Base-by-base conservation (phyloP, 1,140 invertebrate genomes). In the Paracyclopina nana region DNA sequence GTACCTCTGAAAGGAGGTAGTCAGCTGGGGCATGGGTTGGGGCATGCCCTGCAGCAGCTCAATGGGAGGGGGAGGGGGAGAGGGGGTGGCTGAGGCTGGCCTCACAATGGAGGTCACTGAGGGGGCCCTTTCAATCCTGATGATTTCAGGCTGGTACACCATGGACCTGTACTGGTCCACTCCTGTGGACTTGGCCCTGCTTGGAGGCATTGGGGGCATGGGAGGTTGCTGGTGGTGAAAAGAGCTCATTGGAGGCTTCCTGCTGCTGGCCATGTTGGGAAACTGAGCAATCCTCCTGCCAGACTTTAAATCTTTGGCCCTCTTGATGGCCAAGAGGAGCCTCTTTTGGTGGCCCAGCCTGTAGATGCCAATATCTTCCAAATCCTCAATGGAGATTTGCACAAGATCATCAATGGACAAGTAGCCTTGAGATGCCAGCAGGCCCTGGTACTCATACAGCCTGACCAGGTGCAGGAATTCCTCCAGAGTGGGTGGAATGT, bases 351-450 rank as follows among this genome's bases (percentile, higher is more conserved):
- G 94, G 22, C 94, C 94, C 60, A 87, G 65, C 60, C 80, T 77
- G 25, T 86, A 77, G 56, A 98, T 94, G 43, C 94, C 94, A 63
- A 96, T 92, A 60, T 98, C 94, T 69, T 98, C 94, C 56, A 98
- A 73, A 69, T 98, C 94, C 70, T 98, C 94, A 88, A 91, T 96
- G 53, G 84, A 87, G 30, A 97, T 74, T 60, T 94, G 86, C 29
- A 83, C 84, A 42, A 75, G 63, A 42, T 70, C 62, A 58, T 92
- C 81, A 40, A 98, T 85, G 16, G 80, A 82, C 55, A 79, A 75
- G 69, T 96, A 97, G 46, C 88, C 88, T 68, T 98, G 90, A 55
- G 80, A 78, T 55, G 81, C 73, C 41, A 97, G 71, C 34, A 81
- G 80, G 24, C 78, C 76, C 18, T 79, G 77, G 63, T 97, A 97